phyloP scores from a whole-genome alignment of 1,140 invertebrate species.

The Papilio aristodemus region DNA sequence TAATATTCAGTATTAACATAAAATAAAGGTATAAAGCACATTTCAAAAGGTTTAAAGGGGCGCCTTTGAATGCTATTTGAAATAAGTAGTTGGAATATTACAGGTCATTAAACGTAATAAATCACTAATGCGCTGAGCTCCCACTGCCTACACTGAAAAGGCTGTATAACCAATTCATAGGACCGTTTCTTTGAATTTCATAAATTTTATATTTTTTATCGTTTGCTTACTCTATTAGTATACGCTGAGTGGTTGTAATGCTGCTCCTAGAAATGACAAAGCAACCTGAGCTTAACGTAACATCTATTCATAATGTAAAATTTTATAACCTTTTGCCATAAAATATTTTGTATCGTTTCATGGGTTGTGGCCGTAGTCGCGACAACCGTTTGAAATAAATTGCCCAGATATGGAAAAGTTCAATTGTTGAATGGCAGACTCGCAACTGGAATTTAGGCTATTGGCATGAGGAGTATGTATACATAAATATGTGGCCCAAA shows the following conservation, averaged over 20 bases:
- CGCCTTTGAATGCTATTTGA: not conserved
- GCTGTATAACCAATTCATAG: slow-evolving; percentile 5
- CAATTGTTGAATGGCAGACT: too few relatives aligned
- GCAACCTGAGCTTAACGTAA: too few relatives aligned
- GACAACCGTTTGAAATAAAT: too few relatives aligned
- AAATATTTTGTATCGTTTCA: too few relatives aligned
- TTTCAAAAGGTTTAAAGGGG: not conserved
- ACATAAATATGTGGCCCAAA: too few relatives aligned
- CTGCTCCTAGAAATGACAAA: not conserved
- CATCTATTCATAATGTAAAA: too few relatives aligned
- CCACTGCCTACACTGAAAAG: slow-evolving; percentile 8
- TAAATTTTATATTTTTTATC: slow-evolving; percentile 19
- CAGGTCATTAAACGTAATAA: slow-evolving; percentile 22
- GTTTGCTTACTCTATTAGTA: not conserved
- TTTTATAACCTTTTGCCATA: too few relatives aligned
- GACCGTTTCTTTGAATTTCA: slow-evolving; percentile 9
- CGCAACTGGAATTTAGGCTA: too few relatives aligned
- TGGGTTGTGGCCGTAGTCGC: too few relatives aligned
- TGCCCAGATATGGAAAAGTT: too few relatives aligned
- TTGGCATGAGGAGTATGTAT: too few relatives aligned
- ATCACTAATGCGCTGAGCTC: slow-evolving; percentile 2
- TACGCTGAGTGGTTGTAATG: too few relatives aligned
- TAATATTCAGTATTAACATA: not conserved
- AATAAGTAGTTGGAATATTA: slow-evolving; percentile 37
- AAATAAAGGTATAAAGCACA: slow-evolving; percentile 30